A percentile compares a stretch with the other conserved stretches of the same genome.
Evolutionary conservation across 2,113 vertebrate species (phyloP).

Genomic region (Raja brachyura): DNA sequence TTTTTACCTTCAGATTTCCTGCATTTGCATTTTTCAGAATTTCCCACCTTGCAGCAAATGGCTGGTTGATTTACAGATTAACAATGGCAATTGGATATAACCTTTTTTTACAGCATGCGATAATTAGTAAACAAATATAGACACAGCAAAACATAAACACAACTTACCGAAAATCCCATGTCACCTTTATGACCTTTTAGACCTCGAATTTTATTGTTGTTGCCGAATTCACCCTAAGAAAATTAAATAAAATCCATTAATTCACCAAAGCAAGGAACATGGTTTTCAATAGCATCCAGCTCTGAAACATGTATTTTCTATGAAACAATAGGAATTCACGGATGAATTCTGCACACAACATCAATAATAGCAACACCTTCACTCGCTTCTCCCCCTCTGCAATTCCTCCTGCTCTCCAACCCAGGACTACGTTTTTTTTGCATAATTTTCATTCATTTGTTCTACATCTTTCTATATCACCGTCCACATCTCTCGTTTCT

Average conservation of each 20-base stretch:
- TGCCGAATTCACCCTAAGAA: constrained; percentile 62
- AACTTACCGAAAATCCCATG: constrained; percentile 57
- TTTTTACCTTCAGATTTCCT: too few relatives aligned
- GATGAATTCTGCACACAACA: not conserved
- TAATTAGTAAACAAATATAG: not conserved
- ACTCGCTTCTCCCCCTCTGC: too few relatives aligned
- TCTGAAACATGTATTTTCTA: not conserved
- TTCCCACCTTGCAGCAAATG: not conserved
- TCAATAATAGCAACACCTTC: not conserved
- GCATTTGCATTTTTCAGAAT: too few relatives aligned
- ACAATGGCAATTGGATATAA: not conserved
- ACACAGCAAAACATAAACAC: not conserved
- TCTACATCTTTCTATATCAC: too few relatives aligned
- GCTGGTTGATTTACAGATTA: not conserved
- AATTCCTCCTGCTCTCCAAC: too few relatives aligned
- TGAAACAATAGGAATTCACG: not conserved
- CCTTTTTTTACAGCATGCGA: not conserved
- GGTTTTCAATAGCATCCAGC: not conserved
- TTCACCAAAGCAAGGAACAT: not conserved
- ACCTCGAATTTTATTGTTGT: constrained; percentile 52
- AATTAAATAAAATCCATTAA: not conserved
- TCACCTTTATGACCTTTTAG: constrained; percentile 65
- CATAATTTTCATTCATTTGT: too few relatives aligned
- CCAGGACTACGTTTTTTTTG: too few relatives aligned
- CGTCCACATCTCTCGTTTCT: too few relatives aligned